Evolutionary conservation across 2,797 vertebrate species (phyloP), one percentile per base, ranked within the genome.

Genomic region (Thaleichthys pacificus): DNA sequence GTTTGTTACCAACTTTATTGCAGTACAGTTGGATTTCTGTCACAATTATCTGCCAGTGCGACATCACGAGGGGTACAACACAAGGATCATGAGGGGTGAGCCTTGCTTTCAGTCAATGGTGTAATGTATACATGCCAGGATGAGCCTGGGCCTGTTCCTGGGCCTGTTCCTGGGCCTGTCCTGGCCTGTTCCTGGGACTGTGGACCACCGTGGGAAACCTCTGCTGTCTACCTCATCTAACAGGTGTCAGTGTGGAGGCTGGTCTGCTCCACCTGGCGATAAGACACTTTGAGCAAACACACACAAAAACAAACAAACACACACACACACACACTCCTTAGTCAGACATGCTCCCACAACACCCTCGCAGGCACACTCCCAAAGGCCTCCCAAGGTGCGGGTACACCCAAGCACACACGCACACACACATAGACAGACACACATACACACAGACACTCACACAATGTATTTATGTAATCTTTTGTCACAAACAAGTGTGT

Each of bases 381-480:
- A 47, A 47, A 14, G 42, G 42, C 42, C 42, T 47, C 42, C 42
- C 11, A 47, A 47, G 42, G 9, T 47, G 42, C 12, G 42, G 24
- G 24, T 32, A n/a, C 35, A 35, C 60, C 12, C 65, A 9, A 28
- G 24, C 69, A 21, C 17, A n/a, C 47, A 47, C 21, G 0, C 35
- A 66, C 61, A 47, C 21, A 22, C 35, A 74, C 61, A 61, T 28
- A 62, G 65, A 68, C 68, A 76, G 32, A 8, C 61, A 54, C 69
- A 66, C 68, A 71, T 30, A 70, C 58, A 70, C 60, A 76, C 67
- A 66, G 60, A 47, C 64, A 64, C 63, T 42, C 61, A 71, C 54
- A 74, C 70, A 66, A 61, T 69, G 58, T 60, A 77, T 77, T 76
- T 71, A 84, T 81, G 77, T 84, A 84, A 87, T 83, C 77, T 72